Evolutionary conservation across 2,888 invertebrate genomes (phyloP), one percentile per base, ranked within the genome.

Genomic region (Ormyrus thymus): DNA sequence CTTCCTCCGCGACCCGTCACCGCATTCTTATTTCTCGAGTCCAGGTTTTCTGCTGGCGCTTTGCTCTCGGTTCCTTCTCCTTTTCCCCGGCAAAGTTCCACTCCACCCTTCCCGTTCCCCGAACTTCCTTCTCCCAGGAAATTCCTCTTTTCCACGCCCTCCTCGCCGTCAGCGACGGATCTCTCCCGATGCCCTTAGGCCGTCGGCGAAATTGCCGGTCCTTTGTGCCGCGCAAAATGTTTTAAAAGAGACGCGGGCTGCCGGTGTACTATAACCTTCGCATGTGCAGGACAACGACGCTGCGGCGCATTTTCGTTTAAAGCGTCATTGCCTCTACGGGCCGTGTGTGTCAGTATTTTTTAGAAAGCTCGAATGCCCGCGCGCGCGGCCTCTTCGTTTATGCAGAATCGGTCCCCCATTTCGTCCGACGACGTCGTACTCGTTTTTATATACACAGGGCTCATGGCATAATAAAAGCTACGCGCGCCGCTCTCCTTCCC

Each of bases 141-240:
- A 7, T 70, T 48, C 11, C 13, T 13, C 48, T 70, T 15, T 48
- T 8, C 11, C n/a, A 48, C 11, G 2, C 29, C 4, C 29, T 61
- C 8, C 43, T 15, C 51, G 48, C 10, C 29, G 6, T 13, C 13
- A 59, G n/a, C 15, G 29, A 29, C 29, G 61, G 51, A 75, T 75
- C 61, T 53, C 46, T 48, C 45, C n/a, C 6, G 11, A 8, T 50
- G 7, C 65, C 50, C 55, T n/a, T 10, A 7, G 15, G 46, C 46
- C 46, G n/a, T n/a, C 43, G 5, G 50, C 7, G 13, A 76, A 76
- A 69, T 69, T 48, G 45, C 43, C n/a, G 62, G 53, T 46, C 51
- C 53, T 75, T 75, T 76, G 53, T 55, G 15, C 43, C 0, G 45
- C 8, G 58, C 45, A 68, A 71, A 71, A 71, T 64, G 11, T 76